Evolutionary conservation across 2,113 vertebrate genomes (phyloP), one percentile per base, ranked within the genome.

Genomic region (Peromyscus maniculatus): DNA sequence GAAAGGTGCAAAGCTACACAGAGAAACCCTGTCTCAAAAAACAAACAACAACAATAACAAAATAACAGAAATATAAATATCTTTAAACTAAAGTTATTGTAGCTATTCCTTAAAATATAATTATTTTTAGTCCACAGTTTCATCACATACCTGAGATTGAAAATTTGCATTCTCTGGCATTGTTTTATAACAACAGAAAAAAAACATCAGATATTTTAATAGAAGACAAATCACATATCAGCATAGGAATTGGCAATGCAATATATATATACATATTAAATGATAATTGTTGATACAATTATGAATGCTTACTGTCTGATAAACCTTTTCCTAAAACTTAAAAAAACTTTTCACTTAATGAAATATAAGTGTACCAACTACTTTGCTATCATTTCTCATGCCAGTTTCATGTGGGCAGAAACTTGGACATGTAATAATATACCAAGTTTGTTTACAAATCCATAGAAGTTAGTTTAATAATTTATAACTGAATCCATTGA

Each of bases 51-150:
- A 43, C 4, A 46, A 46, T 6, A 46, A 46, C 4, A 6, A 46
- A 46, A 46, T 6, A 46, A 46, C 46, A 46, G 46, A 46, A 46
- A 46, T 46, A 46, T 82, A 13, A 36, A 4, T 43, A 4, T 2
- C 21, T 94, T 88, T 93, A 67, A 89, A 77, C 33, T 67, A 87
- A 66, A 67, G 67, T 52, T 79, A 84, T 10, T 79, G 55, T 69
- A 2, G 7, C 49, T 87, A 46, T 67, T 78, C 6, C 33, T 55
- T 91, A 89, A 57, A 57, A 79, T 72, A 39, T 78, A 24, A 4
- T 5, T 84, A 19, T 49, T 49, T 49, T 49, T 49, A 13, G 69
- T 49, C 0, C 21, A 69, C 11, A 49, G 26, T 52, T 80, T 71
- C n/a, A 77, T 31, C 31, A 89, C n/a, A 24, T 31, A 67, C 11